These are phyloP conservation scores for Notospermus geniculatus DNA, from an alignment of 1,140 invertebrate species.

Conservation along the genomic window DNA sequence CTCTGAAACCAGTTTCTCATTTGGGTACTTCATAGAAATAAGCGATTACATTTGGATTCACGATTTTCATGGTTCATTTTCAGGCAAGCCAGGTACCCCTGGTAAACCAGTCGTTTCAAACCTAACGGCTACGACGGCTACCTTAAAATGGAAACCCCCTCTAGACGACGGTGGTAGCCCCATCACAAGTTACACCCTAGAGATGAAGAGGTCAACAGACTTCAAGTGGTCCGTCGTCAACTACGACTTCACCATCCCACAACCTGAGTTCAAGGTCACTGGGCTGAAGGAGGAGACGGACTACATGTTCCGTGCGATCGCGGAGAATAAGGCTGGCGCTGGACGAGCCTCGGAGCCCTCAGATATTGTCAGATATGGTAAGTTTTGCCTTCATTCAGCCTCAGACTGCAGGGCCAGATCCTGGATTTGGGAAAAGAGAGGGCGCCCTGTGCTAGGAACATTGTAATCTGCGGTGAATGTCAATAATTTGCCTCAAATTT, in stretches of 20 bases:
- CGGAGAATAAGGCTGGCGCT: constrained; percentile 46
- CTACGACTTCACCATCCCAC: constrained; percentile 14
- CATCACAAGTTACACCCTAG: constrained; percentile 84
- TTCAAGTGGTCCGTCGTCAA: constrained; percentile 77
- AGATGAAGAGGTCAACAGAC: constrained; percentile 64
- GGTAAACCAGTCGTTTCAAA: constrained; percentile 83
- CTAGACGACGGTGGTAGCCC: constrained; percentile 70
- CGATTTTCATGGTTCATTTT: too few relatives aligned
- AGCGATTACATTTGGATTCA: too few relatives aligned
- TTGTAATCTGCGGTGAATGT: too few relatives aligned
- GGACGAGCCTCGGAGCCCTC: constrained; percentile 67
- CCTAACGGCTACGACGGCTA: constrained; percentile 86
- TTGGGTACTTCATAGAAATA: too few relatives aligned
- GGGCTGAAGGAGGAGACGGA: constrained; percentile 76
- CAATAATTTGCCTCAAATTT: too few relatives aligned
- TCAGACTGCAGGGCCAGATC: too few relatives aligned
- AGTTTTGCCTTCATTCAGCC: too few relatives aligned
- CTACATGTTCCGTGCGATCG: constrained; percentile 46
- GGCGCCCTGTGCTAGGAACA: too few relatives aligned
- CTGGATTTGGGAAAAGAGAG: too few relatives aligned
- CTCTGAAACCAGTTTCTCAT: too few relatives aligned
- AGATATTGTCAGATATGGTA: constrained; percentile 30
- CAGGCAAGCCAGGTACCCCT: constrained; percentile 82
- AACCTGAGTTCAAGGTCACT: constrained; percentile 68
- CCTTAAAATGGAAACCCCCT: constrained; percentile 86